A percentile compares a stretch with the other conserved stretches of the same genome.
Conservation (phyloP, 2,888 invertebrate genomes). For the Sinelater perroti region DNA sequence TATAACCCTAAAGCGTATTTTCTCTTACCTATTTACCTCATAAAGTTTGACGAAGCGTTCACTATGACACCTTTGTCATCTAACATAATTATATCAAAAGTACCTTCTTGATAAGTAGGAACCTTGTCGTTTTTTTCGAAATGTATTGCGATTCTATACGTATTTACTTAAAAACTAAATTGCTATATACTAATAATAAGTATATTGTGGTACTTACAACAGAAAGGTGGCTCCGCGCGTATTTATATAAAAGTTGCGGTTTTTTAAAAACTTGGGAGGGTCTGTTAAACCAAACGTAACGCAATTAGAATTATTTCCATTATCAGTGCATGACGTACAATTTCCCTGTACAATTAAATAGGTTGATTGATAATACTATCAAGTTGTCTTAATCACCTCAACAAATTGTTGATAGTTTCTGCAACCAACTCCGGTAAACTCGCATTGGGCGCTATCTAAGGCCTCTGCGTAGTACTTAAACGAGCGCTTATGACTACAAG, state of each 20-base stretch:
- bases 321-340: conserved; percentile 48
- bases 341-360: conserved; percentile 49
- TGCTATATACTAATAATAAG: too few relatives aligned
- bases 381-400: conserved; percentile 38
- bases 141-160: conserved; percentile 43
- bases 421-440: conserved; percentile 57
- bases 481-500: conserved; percentile 60
- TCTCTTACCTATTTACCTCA: conserved; percentile 42
- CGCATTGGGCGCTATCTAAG: conserved; percentile 52
- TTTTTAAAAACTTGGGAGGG: conserved; percentile 19
- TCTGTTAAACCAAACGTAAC: conserved; percentile 52
- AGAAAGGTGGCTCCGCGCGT: conserved; percentile 53
- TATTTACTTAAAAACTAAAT: conserved; percentile 37
- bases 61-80: conserved; percentile 49
- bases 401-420: conserved; percentile 51
- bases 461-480: conserved; percentile 61
- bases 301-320: conserved; percentile 46
- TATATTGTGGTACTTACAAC: conserved; percentile 50
- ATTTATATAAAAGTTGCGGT: conserved; percentile 49
- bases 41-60: conserved; percentile 45
- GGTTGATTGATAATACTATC: neutral
- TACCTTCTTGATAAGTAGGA: conserved; percentile 44
- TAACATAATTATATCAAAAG: conserved; percentile 54
- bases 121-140: conserved; percentile 26
- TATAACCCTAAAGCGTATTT: too few relatives aligned